Base-by-base conservation (phyloP, 2,113 vertebrate species). In the Nothobranchius kuhntae region DNA sequence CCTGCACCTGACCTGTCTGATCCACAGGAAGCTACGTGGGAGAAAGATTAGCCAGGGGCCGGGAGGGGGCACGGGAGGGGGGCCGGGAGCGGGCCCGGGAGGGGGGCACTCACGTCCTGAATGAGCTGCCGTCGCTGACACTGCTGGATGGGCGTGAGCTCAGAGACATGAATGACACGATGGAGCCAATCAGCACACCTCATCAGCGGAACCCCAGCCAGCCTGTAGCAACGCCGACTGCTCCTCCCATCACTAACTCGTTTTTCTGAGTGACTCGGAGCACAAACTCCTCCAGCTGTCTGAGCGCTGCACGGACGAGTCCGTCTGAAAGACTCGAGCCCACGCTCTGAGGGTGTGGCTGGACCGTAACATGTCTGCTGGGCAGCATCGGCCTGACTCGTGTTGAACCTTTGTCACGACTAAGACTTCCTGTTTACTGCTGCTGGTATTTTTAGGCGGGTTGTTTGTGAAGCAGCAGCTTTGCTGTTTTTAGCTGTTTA, bases 291-390 rank as follows among this genome's bases (percentile, higher is more conserved):
- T 30, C 4, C 30, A 30, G 30, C 30, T 30, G 30, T 1, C 30
- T 30, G 30, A 30, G 30, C 30, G 30, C 6, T 48, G 53, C 40
- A 24, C 68, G 40, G 30, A 61, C 21, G 38, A 13, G 21, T 47
- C 9, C 15, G 51, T 65, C 6, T 69, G 48, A 57, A 14, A 24
- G 44, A 78, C 38, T 59, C 58, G 56, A 74, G 24, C 64, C 81
- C 71, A 79, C n/a, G 1, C 57, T 70, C 53, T 71, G 67, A 84
- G 81, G 78, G 88, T 89, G 89, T 84, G 87, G 85, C 83, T 55
- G 68, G 78, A 80, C 76, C 65, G 75, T 81, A 86, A 82, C 80
- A 59, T 73, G 50, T 83, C 73, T 85, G 61, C 73, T 87, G 80
- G 68, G 59, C 60, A 75, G 65, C 0, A 36, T 60, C 38, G 65